Base-by-base conservation (phyloP, 2,888 invertebrate genomes). In the Auanema sp. region DNA sequence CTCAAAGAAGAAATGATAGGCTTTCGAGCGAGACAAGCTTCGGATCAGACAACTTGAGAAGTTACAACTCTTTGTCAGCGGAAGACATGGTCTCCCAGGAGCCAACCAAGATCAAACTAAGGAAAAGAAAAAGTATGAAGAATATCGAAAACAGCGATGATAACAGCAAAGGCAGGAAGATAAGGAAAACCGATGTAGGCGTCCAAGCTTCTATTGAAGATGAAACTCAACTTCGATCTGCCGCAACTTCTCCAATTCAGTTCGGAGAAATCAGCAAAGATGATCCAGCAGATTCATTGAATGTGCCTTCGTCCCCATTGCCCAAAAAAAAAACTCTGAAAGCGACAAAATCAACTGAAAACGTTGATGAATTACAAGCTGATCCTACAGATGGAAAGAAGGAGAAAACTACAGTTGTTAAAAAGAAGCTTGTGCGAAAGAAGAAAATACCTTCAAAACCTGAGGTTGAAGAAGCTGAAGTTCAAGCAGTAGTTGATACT, bases 401-500 rank as follows among this genome's bases (percentile, higher is more conserved):
- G 11, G 5, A 18, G n/a, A 52, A 2, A 51, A 65, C 65, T 0
- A 8, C 33, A 5, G 4, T 10, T 5, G 4, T 47, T 33, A 62
- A 63, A 53, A 68, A 62, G 57, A 50, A 18, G 21, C 3, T 21
- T 3, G 47, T 16, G 10, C 24, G 18, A 11, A 42, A 55, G 41
- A 14, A 41, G 16, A 11, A 33, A 6, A 14, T 43, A 1, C 25
- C 25, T 16, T 14, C 24, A n/a, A n/a, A 16, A 18, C 62, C 62
- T 21, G 57, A 58, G 21, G 63, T 63, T 33, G 67, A 66, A 33
- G 57, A 62, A 18, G 33, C 10, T 6, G 62, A 25, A 55, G 64
- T 66, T 14, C 72, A 72, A 50, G 69, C 69, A 8, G 64, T 61
- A 8, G 58, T 61, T 6, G 44, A 47, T 12, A 54, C 41, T 21